Percentiles rank a stretch among this genome's conserved stretches.
Evolutionary conservation across 2,113 vertebrate genomes (phyloP).

Genomic region (Pangasianodon gigas): DNA sequence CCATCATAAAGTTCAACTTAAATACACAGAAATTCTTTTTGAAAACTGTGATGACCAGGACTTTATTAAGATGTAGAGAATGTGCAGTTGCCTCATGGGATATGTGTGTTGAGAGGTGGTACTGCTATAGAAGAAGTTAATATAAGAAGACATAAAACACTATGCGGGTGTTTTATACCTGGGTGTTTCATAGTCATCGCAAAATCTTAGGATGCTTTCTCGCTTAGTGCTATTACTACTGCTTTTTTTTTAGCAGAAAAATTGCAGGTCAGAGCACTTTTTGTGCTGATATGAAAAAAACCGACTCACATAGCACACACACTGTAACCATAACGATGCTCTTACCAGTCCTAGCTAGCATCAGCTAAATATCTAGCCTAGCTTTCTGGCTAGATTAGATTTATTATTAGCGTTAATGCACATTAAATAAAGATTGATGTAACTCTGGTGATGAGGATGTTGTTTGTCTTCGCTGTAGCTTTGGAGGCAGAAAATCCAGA

Average conservation of each 20-base stretch:
- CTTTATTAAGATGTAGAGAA: neutral
- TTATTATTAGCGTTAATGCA: neutral
- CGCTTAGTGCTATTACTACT: neutral
- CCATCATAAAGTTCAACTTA: neutral
- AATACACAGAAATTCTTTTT: neutral
- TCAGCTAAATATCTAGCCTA: neutral
- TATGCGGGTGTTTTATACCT: neutral
- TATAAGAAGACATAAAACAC: neutral
- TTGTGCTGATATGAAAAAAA: neutral
- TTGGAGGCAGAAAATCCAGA: neutral
- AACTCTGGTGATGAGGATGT: neutral
- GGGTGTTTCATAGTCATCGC: neutral
- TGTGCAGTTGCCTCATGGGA: neutral
- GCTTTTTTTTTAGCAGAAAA: neutral
- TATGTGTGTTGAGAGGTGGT: neutral
- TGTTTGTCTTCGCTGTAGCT: neutral
- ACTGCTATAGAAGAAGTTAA: neutral
- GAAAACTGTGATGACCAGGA: neutral
- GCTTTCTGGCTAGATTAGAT: neutral
- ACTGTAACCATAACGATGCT: neutral
- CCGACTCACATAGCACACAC: neutral
- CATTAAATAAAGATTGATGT: neutral
- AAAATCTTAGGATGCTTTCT: neutral
- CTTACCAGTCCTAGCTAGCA: neutral
- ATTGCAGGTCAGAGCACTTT: neutral